phyloP scores from a whole-genome alignment of 1,140 invertebrate species.

The Caenorhabditis tropicalis region DNA sequence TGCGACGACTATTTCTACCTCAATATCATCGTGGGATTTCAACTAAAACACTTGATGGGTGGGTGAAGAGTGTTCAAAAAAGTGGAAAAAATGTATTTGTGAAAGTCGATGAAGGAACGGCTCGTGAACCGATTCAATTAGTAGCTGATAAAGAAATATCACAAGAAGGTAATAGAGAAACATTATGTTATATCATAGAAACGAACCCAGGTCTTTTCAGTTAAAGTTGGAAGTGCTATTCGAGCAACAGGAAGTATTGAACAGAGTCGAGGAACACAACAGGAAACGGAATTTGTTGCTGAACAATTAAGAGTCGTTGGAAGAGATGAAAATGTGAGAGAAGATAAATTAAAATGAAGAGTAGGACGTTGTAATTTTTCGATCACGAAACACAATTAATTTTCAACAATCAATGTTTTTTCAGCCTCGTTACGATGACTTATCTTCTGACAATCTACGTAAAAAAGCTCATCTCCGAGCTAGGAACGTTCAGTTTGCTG shows the following conservation, averaged over 20 bases:
- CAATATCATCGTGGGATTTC: background rate
- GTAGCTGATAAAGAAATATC: slow-evolving; percentile 60
- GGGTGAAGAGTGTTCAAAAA: slow-evolving; percentile 59
- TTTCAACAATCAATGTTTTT: background rate
- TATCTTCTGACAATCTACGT: slow-evolving; percentile 53
- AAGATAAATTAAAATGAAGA: no score
- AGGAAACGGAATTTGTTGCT: slow-evolving; percentile 63
- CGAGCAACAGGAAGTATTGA: slow-evolving; percentile 59
- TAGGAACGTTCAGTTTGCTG: slow-evolving; percentile 58
- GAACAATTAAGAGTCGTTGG: slow-evolving; percentile 50
- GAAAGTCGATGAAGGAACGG: slow-evolving; percentile 59
- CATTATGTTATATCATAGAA: background rate
- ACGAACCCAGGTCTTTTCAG: background rate
- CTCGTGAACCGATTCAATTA: slow-evolving; percentile 56
- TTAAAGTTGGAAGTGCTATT: slow-evolving; percentile 61
- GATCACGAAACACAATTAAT: no score
- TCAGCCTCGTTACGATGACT: slow-evolving; percentile 47
- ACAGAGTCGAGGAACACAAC: slow-evolving; percentile 60
- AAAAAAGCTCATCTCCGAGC: slow-evolving; percentile 61
- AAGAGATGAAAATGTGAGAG: slow-evolving; percentile 51
- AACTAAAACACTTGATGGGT: slow-evolving; percentile 50
- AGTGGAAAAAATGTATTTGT: slow-evolving; percentile 58
- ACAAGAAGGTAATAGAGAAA: background rate
- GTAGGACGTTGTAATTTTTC: no score
- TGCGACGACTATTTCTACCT: background rate